Percentiles rank a stretch among this genome's conserved stretches.
These are phyloP conservation scores for Orgyia antiqua DNA, from an alignment of 2,888 invertebrate genomes.

Conservation along the genomic window DNA sequence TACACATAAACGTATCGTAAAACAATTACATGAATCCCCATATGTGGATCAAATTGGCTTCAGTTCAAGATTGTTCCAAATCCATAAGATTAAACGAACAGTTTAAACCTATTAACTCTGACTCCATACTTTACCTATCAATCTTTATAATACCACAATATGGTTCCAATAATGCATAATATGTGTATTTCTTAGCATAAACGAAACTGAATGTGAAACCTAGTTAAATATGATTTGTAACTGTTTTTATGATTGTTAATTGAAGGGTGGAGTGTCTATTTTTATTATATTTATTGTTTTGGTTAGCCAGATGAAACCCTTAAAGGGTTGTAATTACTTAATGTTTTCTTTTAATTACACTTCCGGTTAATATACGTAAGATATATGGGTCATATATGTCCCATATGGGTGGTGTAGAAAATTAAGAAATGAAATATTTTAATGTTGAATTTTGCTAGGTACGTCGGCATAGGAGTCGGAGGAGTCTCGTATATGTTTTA, in stretches of 20 bases:
- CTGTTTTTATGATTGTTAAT: slow-evolving; percentile 33
- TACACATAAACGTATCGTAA: too few relatives aligned
- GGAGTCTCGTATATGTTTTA: too few relatives aligned
- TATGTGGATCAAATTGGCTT: too few relatives aligned
- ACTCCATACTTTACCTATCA: slow-evolving; percentile 15
- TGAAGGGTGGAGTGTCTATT: slow-evolving; percentile 26
- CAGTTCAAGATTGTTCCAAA: slow-evolving; percentile 13
- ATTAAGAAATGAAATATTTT: too few relatives aligned
- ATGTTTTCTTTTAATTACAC: neutral
- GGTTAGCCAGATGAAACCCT: slow-evolving; percentile 17
- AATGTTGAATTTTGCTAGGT: too few relatives aligned
- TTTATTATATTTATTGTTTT: slow-evolving; percentile 21
- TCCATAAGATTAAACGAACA: slow-evolving; percentile 23
- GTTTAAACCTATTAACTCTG: slow-evolving; percentile 27
- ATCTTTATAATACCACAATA: slow-evolving; percentile 28
- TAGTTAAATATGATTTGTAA: slow-evolving; percentile 39
- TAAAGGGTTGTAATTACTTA: slow-evolving; percentile 11
- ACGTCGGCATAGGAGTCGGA: too few relatives aligned
- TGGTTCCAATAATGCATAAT: slow-evolving; percentile 41
- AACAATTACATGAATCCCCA: too few relatives aligned
- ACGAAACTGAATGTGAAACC: too few relatives aligned
- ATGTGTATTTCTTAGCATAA: slow-evolving; percentile 26
- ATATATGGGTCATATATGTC: too few relatives aligned
- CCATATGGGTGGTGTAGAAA: too few relatives aligned
- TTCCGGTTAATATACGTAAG: neutral